Percentiles rank a stretch among this genome's conserved stretches.
phyloP scores from a whole-genome alignment of 2,113 vertebrate genomes.

The Trogon melanurus region DNA sequence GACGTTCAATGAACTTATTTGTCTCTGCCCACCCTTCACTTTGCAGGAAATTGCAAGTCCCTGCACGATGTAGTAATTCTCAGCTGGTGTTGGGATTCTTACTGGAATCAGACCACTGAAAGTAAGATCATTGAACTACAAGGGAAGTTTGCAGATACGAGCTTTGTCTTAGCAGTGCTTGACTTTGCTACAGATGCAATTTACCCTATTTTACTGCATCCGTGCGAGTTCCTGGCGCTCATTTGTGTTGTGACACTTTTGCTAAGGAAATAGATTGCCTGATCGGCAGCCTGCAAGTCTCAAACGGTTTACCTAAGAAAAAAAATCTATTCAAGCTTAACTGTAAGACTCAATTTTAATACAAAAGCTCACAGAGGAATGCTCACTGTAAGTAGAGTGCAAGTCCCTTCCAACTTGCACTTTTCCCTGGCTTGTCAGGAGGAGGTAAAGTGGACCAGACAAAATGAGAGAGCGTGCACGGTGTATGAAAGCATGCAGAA shows the following conservation, averaged over 20 bases:
- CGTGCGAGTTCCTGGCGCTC: rapidly evolving
- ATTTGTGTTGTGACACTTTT: neutral
- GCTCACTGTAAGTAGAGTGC: neutral
- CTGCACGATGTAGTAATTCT: neutral
- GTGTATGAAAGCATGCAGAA: rapidly evolving
- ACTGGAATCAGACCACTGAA: neutral
- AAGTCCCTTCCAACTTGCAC: neutral
- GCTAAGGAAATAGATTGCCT: neutral
- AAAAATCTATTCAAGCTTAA: neutral
- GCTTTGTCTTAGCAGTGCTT: neutral
- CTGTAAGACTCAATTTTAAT: neutral
- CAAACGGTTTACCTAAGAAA: neutral
- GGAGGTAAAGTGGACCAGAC: neutral
- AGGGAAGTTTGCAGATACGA: neutral
- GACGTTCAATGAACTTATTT: neutral
- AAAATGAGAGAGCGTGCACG: rapidly evolving
- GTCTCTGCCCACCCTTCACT: neutral
- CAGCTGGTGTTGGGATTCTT: neutral
- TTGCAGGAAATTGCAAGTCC: neutral
- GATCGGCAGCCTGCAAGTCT: neutral
- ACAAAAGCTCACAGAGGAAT: neutral
- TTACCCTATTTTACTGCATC: neutral
- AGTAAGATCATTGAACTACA: neutral
- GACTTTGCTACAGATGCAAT: neutral
- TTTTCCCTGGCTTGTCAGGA: neutral